phyloP scores from a whole-genome alignment of 2,113 vertebrate species.

The Callipepla squamata region DNA sequence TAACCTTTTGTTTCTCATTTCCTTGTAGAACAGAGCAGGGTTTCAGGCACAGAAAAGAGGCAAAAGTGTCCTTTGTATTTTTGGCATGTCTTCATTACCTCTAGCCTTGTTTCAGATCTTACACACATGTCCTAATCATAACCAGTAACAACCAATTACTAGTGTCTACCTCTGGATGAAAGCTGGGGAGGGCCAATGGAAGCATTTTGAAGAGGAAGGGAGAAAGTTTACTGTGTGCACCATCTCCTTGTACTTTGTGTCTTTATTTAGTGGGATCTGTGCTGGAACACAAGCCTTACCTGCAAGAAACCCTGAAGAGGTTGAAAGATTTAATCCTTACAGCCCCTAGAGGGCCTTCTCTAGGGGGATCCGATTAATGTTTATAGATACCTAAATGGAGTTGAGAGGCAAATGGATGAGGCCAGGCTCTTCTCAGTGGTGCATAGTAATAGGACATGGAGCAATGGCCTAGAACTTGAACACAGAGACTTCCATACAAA shows the following conservation, averaged over 20 bases:
- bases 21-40: not conserved
- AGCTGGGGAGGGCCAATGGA: not conserved
- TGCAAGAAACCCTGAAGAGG: not conserved
- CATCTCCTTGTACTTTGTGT: not conserved
- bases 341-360: not conserved
- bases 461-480: too few relatives aligned
- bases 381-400: not conserved
- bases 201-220: not conserved
- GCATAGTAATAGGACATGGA: too few relatives aligned
- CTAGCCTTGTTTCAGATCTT: not conserved
- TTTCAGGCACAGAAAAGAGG: not conserved
- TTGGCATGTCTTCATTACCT: not conserved
- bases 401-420: too few relatives aligned
- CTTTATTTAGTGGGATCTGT: not conserved
- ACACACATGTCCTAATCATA: not conserved
- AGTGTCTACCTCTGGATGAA: not conserved
- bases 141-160: not conserved
- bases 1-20: conserved; percentile 19
- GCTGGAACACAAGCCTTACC: not conserved
- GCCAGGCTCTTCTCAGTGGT: too few relatives aligned
- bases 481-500: too few relatives aligned
- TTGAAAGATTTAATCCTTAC: not conserved
- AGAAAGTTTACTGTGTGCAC: not conserved
- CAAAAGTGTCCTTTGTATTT: not conserved
- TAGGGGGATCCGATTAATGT: too few relatives aligned